Conservation (phyloP, 2,797 vertebrate genomes). For the Acanthurus lineatus region DNA sequence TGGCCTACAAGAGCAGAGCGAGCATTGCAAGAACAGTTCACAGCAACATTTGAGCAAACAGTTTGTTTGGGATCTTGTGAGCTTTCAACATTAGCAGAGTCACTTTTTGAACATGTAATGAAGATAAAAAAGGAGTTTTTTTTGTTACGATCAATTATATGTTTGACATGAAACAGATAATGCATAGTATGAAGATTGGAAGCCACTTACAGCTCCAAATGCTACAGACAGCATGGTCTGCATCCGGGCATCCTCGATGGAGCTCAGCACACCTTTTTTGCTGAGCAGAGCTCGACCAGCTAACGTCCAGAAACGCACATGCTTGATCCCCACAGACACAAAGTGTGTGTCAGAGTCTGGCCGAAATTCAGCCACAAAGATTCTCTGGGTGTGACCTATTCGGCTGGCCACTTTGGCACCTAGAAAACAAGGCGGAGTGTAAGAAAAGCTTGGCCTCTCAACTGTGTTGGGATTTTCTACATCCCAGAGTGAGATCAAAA, state of each 20-base stretch:
- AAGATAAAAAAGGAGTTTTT: not conserved
- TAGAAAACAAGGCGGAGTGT: slow-evolving; percentile 62
- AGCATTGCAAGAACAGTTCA: slow-evolving; percentile 80
- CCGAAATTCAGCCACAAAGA: slow-evolving; percentile 98
- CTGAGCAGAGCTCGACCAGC: slow-evolving; percentile 95
- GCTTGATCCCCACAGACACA: slow-evolving; percentile 97
- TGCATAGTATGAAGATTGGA: not conserved
- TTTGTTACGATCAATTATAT: not conserved
- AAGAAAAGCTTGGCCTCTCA: not conserved
- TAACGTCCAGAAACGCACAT: slow-evolving; percentile 97
- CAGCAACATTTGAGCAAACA: slow-evolving; percentile 62
- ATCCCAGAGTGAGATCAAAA: not conserved
- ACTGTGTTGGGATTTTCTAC: not conserved
- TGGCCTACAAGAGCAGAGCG: slow-evolving; percentile 85
- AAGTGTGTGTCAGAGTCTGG: slow-evolving; percentile 98
- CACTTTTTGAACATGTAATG: slow-evolving; percentile 2
- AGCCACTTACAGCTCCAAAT: slow-evolving; percentile 96
- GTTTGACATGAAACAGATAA: not conserved
- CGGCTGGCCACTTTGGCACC: slow-evolving; percentile 96
- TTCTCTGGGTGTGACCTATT: slow-evolving; percentile 93
- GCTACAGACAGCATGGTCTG: slow-evolving; percentile 98
- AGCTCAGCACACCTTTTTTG: slow-evolving; percentile 95
- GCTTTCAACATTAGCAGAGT: slow-evolving; percentile 27
- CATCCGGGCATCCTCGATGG: slow-evolving; percentile 94
- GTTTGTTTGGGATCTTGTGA: slow-evolving; percentile 1